Evolutionary conservation across 2,797 vertebrate genomes (phyloP).

Genomic region (Nannoperca obscura): DNA sequence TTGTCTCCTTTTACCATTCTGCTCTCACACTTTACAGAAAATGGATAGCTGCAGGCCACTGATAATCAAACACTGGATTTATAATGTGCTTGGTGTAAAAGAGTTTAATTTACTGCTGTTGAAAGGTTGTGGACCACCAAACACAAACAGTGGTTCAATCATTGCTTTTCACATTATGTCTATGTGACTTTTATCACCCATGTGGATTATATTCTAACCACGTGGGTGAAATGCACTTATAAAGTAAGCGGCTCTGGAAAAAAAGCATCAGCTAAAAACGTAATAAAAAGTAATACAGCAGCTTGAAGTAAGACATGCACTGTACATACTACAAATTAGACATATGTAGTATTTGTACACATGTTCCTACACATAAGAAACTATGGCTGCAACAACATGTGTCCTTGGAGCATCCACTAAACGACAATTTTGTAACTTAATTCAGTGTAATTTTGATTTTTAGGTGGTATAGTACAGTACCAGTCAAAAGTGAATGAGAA

Average conservation of each 20-base stretch:
- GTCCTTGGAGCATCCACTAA: neutral
- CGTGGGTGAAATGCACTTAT: too few species aligned
- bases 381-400: neutral
- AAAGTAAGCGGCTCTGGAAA: too few species aligned
- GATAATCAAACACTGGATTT: conserved; percentile 45
- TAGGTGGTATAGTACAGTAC: neutral
- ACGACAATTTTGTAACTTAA: neutral
- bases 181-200: neutral
- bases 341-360: neutral
- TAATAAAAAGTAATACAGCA: neutral
- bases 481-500: too few species aligned
- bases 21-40: conserved; percentile 27
- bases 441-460: neutral
- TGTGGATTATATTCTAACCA: too few species aligned
- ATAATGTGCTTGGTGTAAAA: conserved; percentile 26
- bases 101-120: conserved; percentile 15
- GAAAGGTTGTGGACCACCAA: conserved; percentile 30
- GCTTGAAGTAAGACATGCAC: neutral
- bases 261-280: too few species aligned
- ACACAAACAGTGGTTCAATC: conserved; percentile 23
- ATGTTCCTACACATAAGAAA: neutral
- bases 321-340: neutral
- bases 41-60: conserved; percentile 18
- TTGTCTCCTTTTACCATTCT: conserved; percentile 32
- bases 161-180: neutral